A percentile compares a stretch with the other conserved stretches of the same genome.
These are phyloP conservation scores for Parascotia fuliginaria DNA, from an alignment of 2,888 invertebrate genomes.

Conservation along the genomic window DNA sequence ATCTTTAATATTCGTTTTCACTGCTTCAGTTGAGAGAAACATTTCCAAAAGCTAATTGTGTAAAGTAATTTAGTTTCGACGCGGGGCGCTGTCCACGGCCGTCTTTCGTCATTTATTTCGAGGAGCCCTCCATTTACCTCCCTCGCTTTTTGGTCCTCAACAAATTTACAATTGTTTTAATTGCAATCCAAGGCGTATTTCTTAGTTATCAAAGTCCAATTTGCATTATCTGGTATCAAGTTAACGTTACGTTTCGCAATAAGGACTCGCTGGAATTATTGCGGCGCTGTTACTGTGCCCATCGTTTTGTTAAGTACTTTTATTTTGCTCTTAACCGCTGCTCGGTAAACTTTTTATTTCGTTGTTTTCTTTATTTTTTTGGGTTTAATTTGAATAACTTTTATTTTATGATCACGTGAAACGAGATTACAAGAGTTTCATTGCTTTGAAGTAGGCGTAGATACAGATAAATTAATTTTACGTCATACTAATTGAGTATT, in stretches of 20 bases:
- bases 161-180: conserved; percentile 58
- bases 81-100: conserved; percentile 56
- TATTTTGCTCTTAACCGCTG: conserved; percentile 54
- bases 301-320: conserved; percentile 53
- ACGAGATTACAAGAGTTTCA: conserved; percentile 31
- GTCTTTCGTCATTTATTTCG: conserved; percentile 64
- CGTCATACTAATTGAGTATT: background rate
- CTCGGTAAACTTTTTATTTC: conserved; percentile 53
- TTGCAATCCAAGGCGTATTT: conserved; percentile 64
- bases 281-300: conserved; percentile 40
- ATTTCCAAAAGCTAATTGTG: conserved; percentile 68
- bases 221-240: conserved; percentile 53
- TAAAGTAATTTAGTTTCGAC: conserved; percentile 68
- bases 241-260: conserved; percentile 41
- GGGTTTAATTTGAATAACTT: conserved; percentile 43
- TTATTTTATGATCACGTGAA: conserved; percentile 42
- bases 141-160: conserved; percentile 51
- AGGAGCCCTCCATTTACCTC: conserved; percentile 58
- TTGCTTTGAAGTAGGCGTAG: conserved; percentile 1
- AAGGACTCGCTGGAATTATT: conserved; percentile 37
- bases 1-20: conserved; percentile 42
- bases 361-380: conserved; percentile 48
- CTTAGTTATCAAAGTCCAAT: conserved; percentile 62
- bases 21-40: conserved; percentile 52
- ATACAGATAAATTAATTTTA: background rate